Conservation (phyloP, 1,140 invertebrate species). For the Holcopasites calliopsidis region DNA sequence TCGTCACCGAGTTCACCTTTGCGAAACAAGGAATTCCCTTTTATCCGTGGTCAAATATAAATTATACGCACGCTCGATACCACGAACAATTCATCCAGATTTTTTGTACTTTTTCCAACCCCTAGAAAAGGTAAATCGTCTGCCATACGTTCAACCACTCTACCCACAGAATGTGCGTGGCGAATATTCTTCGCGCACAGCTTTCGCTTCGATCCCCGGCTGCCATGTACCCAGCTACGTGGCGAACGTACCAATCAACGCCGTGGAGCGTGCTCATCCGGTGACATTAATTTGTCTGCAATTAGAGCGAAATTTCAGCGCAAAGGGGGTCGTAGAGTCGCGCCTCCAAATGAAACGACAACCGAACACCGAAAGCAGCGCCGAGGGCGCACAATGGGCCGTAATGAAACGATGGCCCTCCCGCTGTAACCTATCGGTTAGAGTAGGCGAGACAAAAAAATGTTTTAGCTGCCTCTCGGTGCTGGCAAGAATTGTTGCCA, state of each 20-base stretch:
- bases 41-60: too few relatives aligned
- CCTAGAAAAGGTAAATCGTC: too few relatives aligned
- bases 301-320: conserved; percentile 54
- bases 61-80: too few relatives aligned
- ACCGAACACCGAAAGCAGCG: conserved; percentile 17
- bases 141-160: too few relatives aligned
- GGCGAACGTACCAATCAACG: conserved; percentile 59
- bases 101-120: too few relatives aligned
- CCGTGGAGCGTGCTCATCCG: conserved; percentile 27
- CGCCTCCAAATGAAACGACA: conserved; percentile 11
- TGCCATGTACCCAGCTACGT: conserved; percentile 19
- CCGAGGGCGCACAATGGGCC: conserved; percentile 27
- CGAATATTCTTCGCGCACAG: not conserved
- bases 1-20: not conserved
- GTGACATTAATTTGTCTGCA: conserved; percentile 58
- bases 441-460: conserved; percentile 6
- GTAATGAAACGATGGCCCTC: conserved; percentile 46
- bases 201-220: not conserved
- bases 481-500: conserved; percentile 34
- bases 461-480: conserved; percentile 28
- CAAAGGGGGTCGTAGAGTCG: conserved; percentile 12
- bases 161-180: not conserved
- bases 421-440: conserved; percentile 1
- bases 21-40: too few relatives aligned
- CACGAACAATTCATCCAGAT: too few relatives aligned